Base-by-base conservation (phyloP, 2,797 vertebrate species). In the Lemur catta region DNA sequence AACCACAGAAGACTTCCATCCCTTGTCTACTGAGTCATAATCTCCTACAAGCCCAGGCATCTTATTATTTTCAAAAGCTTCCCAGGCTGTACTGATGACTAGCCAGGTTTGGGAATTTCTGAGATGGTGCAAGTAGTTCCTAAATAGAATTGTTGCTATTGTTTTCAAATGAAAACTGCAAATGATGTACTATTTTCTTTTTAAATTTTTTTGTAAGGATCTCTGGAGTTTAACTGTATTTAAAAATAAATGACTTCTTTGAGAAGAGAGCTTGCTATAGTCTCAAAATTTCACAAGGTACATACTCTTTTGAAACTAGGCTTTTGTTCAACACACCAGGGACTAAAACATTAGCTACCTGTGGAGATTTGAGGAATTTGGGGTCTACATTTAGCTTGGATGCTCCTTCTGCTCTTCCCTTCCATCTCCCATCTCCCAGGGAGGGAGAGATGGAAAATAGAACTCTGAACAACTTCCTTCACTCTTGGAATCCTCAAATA, bases 21-120 rank as follows among this genome's bases (percentile, higher is more conserved):
- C 26, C 41, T 50, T 52, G 20, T n/a, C 4, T 76, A 18, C 13
- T 38, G 30, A 88, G 35, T 35, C 48, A 69, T 61, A 72, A 71
- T 50, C 6, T 76, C 46, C 59, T n/a, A 30, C 46, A 5, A 87
- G 4, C 4, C 38, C 30, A 35, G 2, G 3, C 28, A 63, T 78
- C 22, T 41, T 63, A 41, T 26, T 52, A 38, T 74, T 95, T 82
- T 78, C 33, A 74, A 95, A 95, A 74, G 9, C 20, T 87, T 85
- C 41, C 71, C 46, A 67, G 38, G 48, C 79, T 67, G 67, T 76
- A 94, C 30, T 59, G 55, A 67, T 74, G 63, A 57, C n/a, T 28
- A 91, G 43, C 30, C 61, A 84, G 28, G 48, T 72, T 22, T 59
- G 46, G 11, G 46, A 50, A 6, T 61, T 82, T 94, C 43, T 82